phyloP scores from a whole-genome alignment of 2,888 invertebrate species.

The Glaucopsyche alexis region DNA sequence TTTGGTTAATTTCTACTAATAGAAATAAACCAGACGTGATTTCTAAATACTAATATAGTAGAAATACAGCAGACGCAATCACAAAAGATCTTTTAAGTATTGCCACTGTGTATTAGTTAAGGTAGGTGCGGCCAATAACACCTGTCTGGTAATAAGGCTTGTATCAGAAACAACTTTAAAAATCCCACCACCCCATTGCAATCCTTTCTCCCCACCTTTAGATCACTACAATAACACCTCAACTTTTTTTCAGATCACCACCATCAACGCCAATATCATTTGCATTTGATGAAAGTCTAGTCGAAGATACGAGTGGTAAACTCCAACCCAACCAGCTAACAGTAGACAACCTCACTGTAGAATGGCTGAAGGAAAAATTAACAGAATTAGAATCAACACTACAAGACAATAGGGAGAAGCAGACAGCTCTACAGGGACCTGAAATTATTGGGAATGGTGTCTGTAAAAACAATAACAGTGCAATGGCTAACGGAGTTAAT shows the following conservation, averaged over 20 bases:
- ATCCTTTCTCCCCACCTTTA: too few relatives aligned
- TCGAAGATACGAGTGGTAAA: conserved; percentile 93
- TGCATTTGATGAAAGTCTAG: conserved; percentile 91
- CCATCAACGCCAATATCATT: conserved; percentile 89
- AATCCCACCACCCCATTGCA: too few relatives aligned
- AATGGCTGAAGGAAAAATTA: conserved; percentile 90
- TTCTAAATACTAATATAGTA: too few relatives aligned
- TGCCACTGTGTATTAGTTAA: too few relatives aligned
- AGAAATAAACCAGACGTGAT: too few relatives aligned
- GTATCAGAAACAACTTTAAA: too few relatives aligned
- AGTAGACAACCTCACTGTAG: conserved; percentile 95
- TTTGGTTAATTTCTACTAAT: too few relatives aligned
- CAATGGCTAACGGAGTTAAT: conserved; percentile 77
- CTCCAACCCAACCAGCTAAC: conserved; percentile 92
- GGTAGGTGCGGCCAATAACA: too few relatives aligned
- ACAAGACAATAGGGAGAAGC: conserved; percentile 88
- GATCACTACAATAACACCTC: too few relatives aligned
- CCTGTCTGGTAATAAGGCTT: too few relatives aligned
- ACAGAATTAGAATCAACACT: conserved; percentile 89
- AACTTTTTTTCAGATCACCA: conserved; percentile 82
- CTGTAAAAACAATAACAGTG: conserved; percentile 71
- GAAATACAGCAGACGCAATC: too few relatives aligned
- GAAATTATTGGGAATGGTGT: conserved; percentile 75
- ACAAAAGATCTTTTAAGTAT: too few relatives aligned
- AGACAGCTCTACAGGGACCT: conserved; percentile 78